These are phyloP conservation scores for Panthera tigris DNA, from an alignment of 2,113 vertebrate species.

Conservation along the genomic window DNA sequence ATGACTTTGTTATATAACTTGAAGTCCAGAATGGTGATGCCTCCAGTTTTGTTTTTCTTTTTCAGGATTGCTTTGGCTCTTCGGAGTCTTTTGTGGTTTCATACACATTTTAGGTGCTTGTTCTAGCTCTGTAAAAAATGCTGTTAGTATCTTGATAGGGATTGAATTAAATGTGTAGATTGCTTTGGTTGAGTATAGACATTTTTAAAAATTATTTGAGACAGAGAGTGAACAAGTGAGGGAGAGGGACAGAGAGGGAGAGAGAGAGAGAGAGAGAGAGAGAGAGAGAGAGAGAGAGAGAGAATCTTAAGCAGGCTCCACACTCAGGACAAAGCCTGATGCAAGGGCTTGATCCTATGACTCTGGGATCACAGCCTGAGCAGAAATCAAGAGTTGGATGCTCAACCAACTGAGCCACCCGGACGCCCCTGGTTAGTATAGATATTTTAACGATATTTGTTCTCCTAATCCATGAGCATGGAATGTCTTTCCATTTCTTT, in stretches of 20 bases:
- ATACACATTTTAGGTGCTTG: background rate
- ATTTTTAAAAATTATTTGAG: no score
- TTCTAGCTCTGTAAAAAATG: background rate
- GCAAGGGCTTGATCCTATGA: no score
- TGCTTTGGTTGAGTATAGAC: background rate
- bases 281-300: no score
- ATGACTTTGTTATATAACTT: background rate
- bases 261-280: no score
- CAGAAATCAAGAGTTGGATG: no score
- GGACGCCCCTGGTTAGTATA: background rate
- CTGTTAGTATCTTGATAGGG: background rate
- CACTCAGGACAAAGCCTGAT: no score
- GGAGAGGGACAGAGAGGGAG: no score
- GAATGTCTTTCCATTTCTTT: background rate
- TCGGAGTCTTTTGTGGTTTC: background rate
- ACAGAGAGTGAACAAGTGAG: no score
- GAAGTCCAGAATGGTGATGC: background rate
- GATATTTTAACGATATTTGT: background rate
- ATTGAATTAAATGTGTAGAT: background rate
- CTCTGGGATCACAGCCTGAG: no score
- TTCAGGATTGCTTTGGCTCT: background rate
- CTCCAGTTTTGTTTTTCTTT: background rate
- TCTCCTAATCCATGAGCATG: background rate
- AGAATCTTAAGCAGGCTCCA: no score
- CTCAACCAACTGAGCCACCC: no score